These are phyloP conservation scores for Platycnemis pennipes DNA, from an alignment of 2,888 invertebrate species.

Conservation along the genomic window DNA sequence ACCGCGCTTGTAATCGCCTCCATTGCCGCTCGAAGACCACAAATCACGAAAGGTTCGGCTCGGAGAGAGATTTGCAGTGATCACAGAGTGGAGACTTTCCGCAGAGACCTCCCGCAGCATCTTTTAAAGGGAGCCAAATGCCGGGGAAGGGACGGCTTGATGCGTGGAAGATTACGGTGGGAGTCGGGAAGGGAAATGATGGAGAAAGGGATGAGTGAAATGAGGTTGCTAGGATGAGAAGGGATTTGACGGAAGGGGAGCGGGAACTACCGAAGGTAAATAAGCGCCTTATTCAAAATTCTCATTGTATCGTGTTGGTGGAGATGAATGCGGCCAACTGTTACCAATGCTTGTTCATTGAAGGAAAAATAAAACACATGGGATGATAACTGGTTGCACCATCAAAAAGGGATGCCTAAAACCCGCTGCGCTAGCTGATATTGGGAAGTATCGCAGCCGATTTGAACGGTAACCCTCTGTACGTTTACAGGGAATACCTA, in stretches of 20 bases:
- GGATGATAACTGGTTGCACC: not conserved
- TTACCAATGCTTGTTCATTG: not conserved
- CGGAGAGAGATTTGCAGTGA: constrained; percentile 26
- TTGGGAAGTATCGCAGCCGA: too few species aligned
- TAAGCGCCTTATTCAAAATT: not conserved
- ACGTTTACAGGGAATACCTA: too few species aligned
- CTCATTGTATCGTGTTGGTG: not conserved
- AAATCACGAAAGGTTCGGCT: not conserved
- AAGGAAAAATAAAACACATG: not conserved
- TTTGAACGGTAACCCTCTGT: too few species aligned
- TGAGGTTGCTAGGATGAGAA: not conserved
- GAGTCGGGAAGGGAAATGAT: not conserved
- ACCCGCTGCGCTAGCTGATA: too few species aligned
- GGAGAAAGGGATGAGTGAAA: not conserved
- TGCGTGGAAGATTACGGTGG: not conserved
- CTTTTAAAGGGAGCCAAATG: not conserved
- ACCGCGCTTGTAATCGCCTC: not conserved
- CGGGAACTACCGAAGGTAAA: not conserved
- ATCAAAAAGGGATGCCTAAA: too few species aligned
- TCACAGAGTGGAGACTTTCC: not conserved
- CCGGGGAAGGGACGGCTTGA: not conserved
- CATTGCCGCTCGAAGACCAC: not conserved
- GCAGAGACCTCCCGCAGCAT: not conserved
- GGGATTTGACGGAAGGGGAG: not conserved
- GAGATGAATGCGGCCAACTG: not conserved